Evolutionary conservation across 2,113 vertebrate genomes (phyloP).

Genomic region (Pelvicachromis taeniatus): DNA sequence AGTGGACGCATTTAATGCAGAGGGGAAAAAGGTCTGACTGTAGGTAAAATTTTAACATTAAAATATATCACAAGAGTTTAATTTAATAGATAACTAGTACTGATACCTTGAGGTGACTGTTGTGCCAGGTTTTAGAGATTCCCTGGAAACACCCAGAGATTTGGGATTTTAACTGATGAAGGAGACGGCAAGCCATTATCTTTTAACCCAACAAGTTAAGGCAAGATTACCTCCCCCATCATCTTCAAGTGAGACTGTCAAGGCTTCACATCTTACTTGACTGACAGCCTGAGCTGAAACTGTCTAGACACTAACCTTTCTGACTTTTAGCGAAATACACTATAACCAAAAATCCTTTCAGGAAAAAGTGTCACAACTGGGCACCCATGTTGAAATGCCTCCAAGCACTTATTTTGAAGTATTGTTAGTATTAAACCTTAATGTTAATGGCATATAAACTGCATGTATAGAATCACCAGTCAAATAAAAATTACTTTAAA

Average conservation of each 20-base stretch:
- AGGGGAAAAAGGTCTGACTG: accelerated
- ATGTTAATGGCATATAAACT: neutral
- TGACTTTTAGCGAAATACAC: neutral
- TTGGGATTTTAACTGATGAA: neutral
- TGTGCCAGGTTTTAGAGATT: neutral
- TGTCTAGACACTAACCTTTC: neutral
- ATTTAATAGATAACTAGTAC: neutral
- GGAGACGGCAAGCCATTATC: neutral
- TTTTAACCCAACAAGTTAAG: neutral
- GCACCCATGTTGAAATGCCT: neutral
- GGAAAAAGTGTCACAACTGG: neutral
- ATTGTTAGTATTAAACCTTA: neutral
- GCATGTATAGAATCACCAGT: neutral
- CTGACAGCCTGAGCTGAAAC: neutral
- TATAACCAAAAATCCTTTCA: neutral
- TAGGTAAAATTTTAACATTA: neutral
- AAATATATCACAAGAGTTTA: neutral
- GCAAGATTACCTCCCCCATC: neutral
- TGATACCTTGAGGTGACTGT: neutral
- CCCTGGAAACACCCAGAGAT: neutral
- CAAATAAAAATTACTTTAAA: neutral
- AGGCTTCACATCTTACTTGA: neutral
- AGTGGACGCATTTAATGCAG: neutral
- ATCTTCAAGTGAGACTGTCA: neutral
- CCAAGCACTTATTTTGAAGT: neutral